Percentiles rank a stretch among this genome's conserved stretches.
Evolutionary conservation across 1,140 invertebrate species (phyloP).

Genomic region (Planococcus citri): DNA sequence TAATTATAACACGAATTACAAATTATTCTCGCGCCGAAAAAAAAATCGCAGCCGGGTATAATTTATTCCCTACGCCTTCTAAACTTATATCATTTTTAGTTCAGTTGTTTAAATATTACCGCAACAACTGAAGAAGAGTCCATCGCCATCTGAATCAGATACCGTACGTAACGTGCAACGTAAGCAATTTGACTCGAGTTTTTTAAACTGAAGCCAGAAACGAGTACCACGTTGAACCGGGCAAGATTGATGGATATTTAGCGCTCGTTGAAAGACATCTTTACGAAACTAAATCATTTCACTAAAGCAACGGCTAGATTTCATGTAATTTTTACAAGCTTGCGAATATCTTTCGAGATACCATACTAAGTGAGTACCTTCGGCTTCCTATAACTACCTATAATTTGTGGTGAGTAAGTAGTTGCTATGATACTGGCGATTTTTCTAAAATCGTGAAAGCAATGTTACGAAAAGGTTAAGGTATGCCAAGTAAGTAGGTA

Average conservation of each 20-base stretch:
- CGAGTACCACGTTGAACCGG: neutral
- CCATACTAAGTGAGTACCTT: too few species aligned
- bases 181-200: too few species aligned
- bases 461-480: too few species aligned
- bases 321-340: neutral
- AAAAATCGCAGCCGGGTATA: neutral
- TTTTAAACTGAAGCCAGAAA: neutral
- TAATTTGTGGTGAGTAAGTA: too few species aligned
- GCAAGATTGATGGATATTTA: neutral
- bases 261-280: neutral
- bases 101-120: neutral
- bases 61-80: neutral
- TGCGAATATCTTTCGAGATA: too few species aligned
- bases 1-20: conserved; percentile 4
- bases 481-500: too few species aligned
- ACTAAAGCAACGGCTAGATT: neutral
- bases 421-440: too few species aligned
- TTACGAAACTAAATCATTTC: neutral
- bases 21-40: neutral
- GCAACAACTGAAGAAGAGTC: too few species aligned
- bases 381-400: too few species aligned
- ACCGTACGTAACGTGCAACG: neutral
- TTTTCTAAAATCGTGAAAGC: too few species aligned
- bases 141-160: too few species aligned
- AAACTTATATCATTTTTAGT: neutral